Evolutionary conservation across 2,113 vertebrate genomes (phyloP), one percentile per base, ranked within the genome.

Genomic region (Oryzias melastigma): DNA sequence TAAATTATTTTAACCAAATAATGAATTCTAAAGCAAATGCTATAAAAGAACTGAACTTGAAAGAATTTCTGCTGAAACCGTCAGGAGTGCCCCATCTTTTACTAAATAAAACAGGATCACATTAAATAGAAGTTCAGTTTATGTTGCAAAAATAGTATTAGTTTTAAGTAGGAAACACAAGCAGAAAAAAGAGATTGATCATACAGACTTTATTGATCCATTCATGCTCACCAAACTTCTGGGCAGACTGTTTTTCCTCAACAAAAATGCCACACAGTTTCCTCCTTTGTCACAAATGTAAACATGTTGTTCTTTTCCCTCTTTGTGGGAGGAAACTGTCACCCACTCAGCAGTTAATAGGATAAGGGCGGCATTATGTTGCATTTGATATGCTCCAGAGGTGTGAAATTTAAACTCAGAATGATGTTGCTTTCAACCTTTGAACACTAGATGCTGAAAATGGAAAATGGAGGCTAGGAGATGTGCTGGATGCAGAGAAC

Each of bases 251-350:
- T 47, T 55, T 5, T 13, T 2, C 0, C 12, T 29, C 3, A 35
- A 12, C 5, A 20, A 35, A 18, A 42, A 17, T 43, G 8, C 14
- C 27, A 49, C 4, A 10, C 4, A 7, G 27, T 14, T 7, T 24
- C 5, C 20, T 63, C 15, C 22, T 24, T 45, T 46, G 15, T 62
- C 42, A 44, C 6, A 47, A 27, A 24, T 54, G n/a, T 52, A 62
- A 62, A 62, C 41, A 52, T 62, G 49, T 45, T 52, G 10, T 62
- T 44, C 60, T 65, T 65, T n/a, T 59, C 41, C 35, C 45, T 47
- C n/a, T 53, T 54, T 25, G 7, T 61, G 29, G 29, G 16, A 54
- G 66, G 51, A 49, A 35, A 61, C 25, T 47, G 50, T 54, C 15
- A 43, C 58, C 51, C 40, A 19, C 52, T 50, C 18, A 56, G 46